A percentile compares a stretch with the other conserved stretches of the same genome.
phyloP scores from a whole-genome alignment of 1,140 invertebrate species.

The Papilio machaon region DNA sequence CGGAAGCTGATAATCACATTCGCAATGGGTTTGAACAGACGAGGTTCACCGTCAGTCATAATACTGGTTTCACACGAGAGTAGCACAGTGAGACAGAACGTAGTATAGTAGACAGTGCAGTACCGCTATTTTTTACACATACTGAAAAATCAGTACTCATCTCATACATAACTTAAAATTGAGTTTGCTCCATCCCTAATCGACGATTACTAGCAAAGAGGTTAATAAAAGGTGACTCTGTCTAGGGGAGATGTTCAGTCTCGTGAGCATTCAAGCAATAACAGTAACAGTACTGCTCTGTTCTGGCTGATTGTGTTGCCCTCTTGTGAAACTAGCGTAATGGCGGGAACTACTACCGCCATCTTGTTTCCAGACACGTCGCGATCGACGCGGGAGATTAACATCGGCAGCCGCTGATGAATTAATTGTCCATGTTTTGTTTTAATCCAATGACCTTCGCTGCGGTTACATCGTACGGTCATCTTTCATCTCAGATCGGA shows the following conservation, averaged over 20 bases:
- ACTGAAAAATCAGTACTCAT: neutral
- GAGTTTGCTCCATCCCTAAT: no score
- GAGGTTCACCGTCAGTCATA: constrained; percentile 21
- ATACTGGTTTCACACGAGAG: neutral
- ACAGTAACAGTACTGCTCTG: neutral
- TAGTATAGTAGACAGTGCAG: neutral
- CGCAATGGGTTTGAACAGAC: constrained; percentile 16
- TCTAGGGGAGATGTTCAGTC: neutral
- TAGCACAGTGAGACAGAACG: neutral
- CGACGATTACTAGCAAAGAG: no score
- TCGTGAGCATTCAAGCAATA: no score
- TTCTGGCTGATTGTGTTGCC: neutral
- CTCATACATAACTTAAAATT: no score
- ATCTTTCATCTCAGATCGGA: constrained; percentile 63
- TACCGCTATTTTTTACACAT: neutral
- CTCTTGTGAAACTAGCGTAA: neutral
- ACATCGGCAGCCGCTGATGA: constrained; percentile 52
- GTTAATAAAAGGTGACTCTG: no score
- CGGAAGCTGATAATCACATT: constrained; percentile 29
- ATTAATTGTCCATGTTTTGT: constrained; percentile 69
- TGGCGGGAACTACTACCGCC: constrained; percentile 17
- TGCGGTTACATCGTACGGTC: constrained; percentile 63
- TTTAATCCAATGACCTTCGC: constrained; percentile 66
- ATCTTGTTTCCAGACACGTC: constrained; percentile 34
- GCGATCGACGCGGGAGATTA: constrained; percentile 37